Evolutionary conservation across 2,113 vertebrate genomes (phyloP), one percentile per base, ranked within the genome.

Genomic region (Prinia subflava): DNA sequence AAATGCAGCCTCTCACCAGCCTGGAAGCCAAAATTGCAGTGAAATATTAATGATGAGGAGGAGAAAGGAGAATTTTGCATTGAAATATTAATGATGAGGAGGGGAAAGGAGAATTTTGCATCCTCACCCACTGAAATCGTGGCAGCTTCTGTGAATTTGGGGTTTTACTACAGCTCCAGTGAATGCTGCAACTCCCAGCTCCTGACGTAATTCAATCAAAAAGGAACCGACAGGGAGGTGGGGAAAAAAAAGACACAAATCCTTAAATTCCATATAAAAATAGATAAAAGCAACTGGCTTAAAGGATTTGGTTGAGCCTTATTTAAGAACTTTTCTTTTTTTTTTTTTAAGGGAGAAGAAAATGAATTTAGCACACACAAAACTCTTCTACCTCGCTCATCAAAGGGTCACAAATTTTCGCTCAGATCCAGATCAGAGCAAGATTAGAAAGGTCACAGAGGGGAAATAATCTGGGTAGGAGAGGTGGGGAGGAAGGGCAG

Each of bases 181-280:
- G 90, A 92, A 75, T 44, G 41, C 94, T 90, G 90, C 86, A 87
- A 19, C 22, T 56, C 60, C 95, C 71, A 16, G 80, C 73, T 89
- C 95, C 90, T 86, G 93, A 92, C 94, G 91, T 85, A 97, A 97
- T 97, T 97, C 96, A 95, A 75, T 95, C 91, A 91, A 90, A 96
- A 67, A 87, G 53, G 74, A 92, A 73, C 46, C 46, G 75, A 82
- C 60, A 28, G 70, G 79, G 95, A 97, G 95, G 96, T 94, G 96
- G 95, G 93, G 84, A 28, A 56, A 71, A 88, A 96, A 96, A 87
- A 64, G 68, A 81, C 53, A 88, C 69, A 97, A 98, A 97, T 97
- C 96, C 95, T 95, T 96, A 97, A 97, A 98, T 97, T 97, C 97
- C 90, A 74, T 92, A 97, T 97, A 97, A 98, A 98, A 98, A 97